Percentiles rank a stretch among this genome's conserved stretches.
These are phyloP conservation scores for Nycticryphes semicollaris DNA, from an alignment of 2,113 vertebrate genomes.

Conservation along the genomic window DNA sequence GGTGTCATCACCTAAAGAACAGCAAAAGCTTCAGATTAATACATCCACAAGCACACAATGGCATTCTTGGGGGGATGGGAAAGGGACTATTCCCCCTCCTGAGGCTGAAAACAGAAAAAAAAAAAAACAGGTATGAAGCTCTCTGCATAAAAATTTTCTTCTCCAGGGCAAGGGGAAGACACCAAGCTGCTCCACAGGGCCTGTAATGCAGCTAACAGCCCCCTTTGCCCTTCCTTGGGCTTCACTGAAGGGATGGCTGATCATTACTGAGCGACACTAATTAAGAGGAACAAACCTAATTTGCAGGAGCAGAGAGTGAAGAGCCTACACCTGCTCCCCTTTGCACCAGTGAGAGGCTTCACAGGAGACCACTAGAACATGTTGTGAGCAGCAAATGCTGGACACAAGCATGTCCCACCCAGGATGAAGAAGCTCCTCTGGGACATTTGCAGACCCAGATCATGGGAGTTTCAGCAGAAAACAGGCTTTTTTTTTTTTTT, in stretches of 20 bases:
- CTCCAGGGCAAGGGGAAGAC: neutral
- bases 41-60: neutral
- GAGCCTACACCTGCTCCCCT: neutral
- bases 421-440: neutral
- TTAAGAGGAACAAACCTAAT: neutral
- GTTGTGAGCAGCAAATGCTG: neutral
- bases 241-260: neutral
- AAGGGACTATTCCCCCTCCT: neutral
- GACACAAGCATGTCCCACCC: neutral
- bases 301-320: neutral
- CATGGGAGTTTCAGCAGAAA: neutral
- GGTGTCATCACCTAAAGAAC: neutral
- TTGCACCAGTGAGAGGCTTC: neutral
- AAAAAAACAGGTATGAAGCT: neutral
- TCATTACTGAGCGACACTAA: neutral
- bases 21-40: neutral
- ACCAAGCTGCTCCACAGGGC: neutral
- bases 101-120: neutral
- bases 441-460: neutral
- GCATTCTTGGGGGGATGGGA: no score
- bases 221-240: neutral
- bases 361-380: neutral
- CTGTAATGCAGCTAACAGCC: neutral
- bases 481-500: neutral
- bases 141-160: neutral